These are phyloP conservation scores for Nasonia oneida DNA, from an alignment of 2,888 invertebrate species.

Conservation along the genomic window DNA sequence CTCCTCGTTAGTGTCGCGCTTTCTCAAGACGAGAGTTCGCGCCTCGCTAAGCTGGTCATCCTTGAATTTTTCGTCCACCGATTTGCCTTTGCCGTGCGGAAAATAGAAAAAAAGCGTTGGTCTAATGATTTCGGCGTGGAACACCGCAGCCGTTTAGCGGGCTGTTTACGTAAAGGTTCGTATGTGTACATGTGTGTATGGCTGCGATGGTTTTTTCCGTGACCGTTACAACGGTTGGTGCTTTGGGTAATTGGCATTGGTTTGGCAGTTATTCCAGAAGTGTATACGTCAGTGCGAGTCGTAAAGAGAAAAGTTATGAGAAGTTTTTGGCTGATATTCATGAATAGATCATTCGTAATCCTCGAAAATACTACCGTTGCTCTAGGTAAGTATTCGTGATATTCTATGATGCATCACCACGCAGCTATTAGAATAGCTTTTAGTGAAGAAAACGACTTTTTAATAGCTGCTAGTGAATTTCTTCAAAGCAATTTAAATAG, in stretches of 20 bases:
- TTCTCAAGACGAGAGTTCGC: slow-evolving; percentile 18
- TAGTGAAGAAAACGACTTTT: not conserved
- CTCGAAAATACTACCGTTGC: no score
- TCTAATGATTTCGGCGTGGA: slow-evolving; percentile 40
- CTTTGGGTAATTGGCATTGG: not conserved
- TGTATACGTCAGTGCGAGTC: not conserved
- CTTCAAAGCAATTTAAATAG: no score
- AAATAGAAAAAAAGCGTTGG: slow-evolving; percentile 50
- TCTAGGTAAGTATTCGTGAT: no score
- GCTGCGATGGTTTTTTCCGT: slow-evolving; percentile 1
- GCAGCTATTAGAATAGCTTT: no score
- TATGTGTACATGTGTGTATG: not conserved
- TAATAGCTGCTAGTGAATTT: not conserved
- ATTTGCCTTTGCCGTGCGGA: slow-evolving; percentile 60
- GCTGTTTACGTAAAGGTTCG: not conserved
- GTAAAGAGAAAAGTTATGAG: not conserved
- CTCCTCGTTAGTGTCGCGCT: slow-evolving; percentile 28
- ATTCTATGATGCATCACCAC: no score
- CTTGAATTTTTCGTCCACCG: slow-evolving; percentile 58
- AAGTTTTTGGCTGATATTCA: not conserved
- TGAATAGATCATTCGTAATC: no score
- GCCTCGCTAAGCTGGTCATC: slow-evolving; percentile 23
- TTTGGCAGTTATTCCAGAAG: not conserved
- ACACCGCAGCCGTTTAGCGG: not conserved
- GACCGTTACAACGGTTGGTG: not conserved